Base-by-base conservation (phyloP, 2,888 invertebrate species). In the Acrocera orbiculus region DNA sequence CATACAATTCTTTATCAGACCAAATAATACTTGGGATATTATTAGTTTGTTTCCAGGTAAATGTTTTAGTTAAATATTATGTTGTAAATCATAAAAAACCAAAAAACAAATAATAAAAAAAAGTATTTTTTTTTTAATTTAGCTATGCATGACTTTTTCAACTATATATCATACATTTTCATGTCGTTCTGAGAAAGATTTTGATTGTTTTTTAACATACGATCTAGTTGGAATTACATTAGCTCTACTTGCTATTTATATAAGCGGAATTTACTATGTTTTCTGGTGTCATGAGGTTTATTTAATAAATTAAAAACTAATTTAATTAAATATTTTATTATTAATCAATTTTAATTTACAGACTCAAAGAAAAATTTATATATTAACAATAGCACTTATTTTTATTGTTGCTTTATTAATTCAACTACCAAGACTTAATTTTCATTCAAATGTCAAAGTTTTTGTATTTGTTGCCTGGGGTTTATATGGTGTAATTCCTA, bases 251-350 rank as follows among this genome's bases (percentile, higher is more conserved):
- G 92, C 90, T 35, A 90, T 93, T 53, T 95, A 93, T 61, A 76
- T 90, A 42, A 89, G 90, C 16, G 93, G 92, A 34, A 83, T 95
- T 43, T 92, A 95, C 61, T 92, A 90, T 56, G 92, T 92, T 9
- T 95, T 92, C 62, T 92, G 90, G 80, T 95, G 93, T 61, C 77
- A 87, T 56, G 72, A 74, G 63, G 89, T 87, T 65, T 71, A 70
- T 66, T 5, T 22, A 22, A 3, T 8, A 9, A 15, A 27, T 16
- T 16, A 27, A 27, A 27, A 27, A 16, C 2, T 25, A 32, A 11
- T 23, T 27, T 13, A 19, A 35, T 27, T 39, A 20, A 9, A 36
- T 23, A 13, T 32, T 31, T 23, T 15, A 29, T 6, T 32, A 16
- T 23, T 3, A 17, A 19, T 7, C 19, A 19, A 19, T 35, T 34